A percentile compares a stretch with the other conserved stretches of the same genome.
phyloP scores from a whole-genome alignment of 2,797 vertebrate genomes.

The Carcharodon carcharias region DNA sequence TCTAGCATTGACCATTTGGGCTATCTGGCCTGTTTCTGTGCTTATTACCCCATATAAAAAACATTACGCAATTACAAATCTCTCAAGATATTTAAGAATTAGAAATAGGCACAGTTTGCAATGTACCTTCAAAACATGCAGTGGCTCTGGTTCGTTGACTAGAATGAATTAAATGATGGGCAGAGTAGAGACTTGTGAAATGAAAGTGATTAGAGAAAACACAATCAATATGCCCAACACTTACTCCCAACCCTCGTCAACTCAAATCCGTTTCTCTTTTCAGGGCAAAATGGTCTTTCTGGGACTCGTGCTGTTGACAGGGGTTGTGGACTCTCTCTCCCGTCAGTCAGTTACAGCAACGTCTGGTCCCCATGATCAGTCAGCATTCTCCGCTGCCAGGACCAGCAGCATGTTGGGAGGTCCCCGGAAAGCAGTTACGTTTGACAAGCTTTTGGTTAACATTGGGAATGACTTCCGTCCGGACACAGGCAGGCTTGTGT shows the following conservation, averaged over 20 bases:
- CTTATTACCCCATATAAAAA: background rate
- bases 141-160: background rate
- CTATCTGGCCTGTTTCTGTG: background rate
- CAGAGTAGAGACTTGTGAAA: background rate
- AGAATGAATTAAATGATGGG: background rate
- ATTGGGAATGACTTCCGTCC: constrained; percentile 63
- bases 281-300: constrained; percentile 46
- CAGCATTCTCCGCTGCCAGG: constrained; percentile 66
- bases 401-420: constrained; percentile 60
- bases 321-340: constrained; percentile 47
- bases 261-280: background rate
- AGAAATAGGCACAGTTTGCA: background rate
- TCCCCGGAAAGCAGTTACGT: constrained; percentile 58
- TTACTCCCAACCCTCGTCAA: background rate
- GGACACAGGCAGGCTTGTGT: constrained; percentile 60
- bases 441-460: constrained; percentile 64
- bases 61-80: background rate
- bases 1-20: background rate
- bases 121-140: background rate
- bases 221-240: background rate
- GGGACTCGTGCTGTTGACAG: constrained; percentile 45
- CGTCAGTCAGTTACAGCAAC: constrained; percentile 44
- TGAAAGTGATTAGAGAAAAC: background rate
- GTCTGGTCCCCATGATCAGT: constrained; percentile 50
- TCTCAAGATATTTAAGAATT: background rate